Percentiles rank a stretch among this genome's conserved stretches.
phyloP scores from a whole-genome alignment of 1,140 invertebrate species.

The Brachionus plicatilis region DNA sequence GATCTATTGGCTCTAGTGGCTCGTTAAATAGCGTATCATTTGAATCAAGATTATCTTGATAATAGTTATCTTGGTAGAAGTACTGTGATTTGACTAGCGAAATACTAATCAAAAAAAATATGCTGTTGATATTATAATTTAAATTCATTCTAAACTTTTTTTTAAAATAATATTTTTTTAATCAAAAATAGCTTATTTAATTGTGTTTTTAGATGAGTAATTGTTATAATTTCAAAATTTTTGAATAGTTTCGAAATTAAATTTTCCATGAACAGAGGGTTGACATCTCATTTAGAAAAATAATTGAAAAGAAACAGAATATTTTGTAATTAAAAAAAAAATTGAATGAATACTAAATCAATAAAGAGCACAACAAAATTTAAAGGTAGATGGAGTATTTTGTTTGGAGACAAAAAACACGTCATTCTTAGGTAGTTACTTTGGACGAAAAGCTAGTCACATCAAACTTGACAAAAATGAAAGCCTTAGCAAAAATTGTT shows the following conservation, averaged over 20 bases:
- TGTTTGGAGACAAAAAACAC: neutral
- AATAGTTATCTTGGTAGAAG: neutral
- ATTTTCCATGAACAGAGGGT: neutral
- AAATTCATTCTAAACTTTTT: neutral
- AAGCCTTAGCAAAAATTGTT: neutral
- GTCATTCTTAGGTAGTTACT: neutral
- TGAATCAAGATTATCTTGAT: neutral
- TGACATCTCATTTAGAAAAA: neutral
- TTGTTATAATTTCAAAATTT: neutral
- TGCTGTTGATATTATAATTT: neutral
- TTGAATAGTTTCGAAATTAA: neutral
- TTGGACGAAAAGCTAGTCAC: neutral
- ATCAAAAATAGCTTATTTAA: neutral
- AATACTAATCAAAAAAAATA: neutral
- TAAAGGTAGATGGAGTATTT: neutral
- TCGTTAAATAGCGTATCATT: neutral
- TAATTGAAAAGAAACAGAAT: neutral
- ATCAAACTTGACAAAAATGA: neutral
- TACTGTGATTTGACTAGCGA: neutral
- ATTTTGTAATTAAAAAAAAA: neutral
- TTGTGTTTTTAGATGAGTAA: neutral
- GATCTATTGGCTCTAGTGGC: neutral
- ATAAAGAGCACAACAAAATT: neutral
- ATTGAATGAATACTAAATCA: neutral
- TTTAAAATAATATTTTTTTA: neutral